Base-by-base conservation (phyloP, 2,113 vertebrate genomes). In the Sinocyclocheilus anophthalmus region DNA sequence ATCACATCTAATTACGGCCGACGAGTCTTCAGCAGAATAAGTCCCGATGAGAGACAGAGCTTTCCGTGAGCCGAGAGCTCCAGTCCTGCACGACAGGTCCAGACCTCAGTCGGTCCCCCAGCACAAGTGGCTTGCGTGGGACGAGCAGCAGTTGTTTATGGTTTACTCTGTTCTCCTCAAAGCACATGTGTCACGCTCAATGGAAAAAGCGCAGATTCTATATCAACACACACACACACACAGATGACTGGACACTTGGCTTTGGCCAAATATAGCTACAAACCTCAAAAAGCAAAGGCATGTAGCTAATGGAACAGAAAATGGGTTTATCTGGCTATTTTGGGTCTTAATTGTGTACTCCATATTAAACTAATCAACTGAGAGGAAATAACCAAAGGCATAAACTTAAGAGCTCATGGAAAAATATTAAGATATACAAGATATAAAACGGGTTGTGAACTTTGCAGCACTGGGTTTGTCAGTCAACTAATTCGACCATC, bases 1-100 rank as follows among this genome's bases (percentile, higher is more conserved):
- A 94, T 93, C 93, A 93, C 91, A 91, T 93, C 90, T 92, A 92
- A 93, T 95, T 94, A 93, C 90, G 76, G 84, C 26, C 89, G 79
- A 90, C 87, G 89, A 88, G 90, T 90, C 26, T 91, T 92, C 90
- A 90, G 91, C 89, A 87, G 72, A 92, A 92, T 89, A 90, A 89
- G 81, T 87, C 76, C 89, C 88, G 89, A 90, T 91, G 92, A 88
- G 90, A 92, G 89, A 92, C 92, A 85, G 89, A 92, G 92, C 91
- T 91, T 93, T 93, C 80, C 92, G 92, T 94, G 93, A 93, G 83
- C 91, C 83, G 85, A 42, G 20, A 90, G 88, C 91, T 89, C 80
- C 86, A 76, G 87, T 39, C 90, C 91, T 33, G 92, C 94, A 93
- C 91, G 92, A 88, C 92, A 94, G 83, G 48, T 86, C 89, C 92